These are phyloP conservation scores for Sylvilagus floridanus DNA, from an alignment of 2,797 vertebrate species.

Conservation along the genomic window DNA sequence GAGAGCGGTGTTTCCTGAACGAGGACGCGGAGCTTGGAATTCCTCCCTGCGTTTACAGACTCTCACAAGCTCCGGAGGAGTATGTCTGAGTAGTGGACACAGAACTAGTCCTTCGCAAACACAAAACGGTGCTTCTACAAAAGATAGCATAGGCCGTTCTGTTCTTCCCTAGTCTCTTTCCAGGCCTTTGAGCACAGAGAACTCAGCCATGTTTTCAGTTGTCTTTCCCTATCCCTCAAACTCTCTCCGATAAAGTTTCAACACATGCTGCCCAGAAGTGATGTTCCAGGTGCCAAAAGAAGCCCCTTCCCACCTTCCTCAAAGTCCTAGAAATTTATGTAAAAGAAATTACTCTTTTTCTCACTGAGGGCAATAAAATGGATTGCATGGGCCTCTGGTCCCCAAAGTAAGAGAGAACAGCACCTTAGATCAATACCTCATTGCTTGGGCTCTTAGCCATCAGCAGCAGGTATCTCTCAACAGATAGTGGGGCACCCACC, in stretches of 20 bases:
- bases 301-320: neutral
- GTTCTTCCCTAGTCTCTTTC: neutral
- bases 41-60: neutral
- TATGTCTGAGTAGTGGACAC: neutral
- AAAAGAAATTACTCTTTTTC: conserved; percentile 16
- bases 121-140: neutral
- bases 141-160: neutral
- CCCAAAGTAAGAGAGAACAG: neutral
- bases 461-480: neutral
- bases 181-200: neutral
- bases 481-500: neutral
- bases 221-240: neutral
- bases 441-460: neutral
- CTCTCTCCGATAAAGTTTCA: neutral
- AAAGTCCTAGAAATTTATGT: conserved; percentile 19
- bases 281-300: neutral
- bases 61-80: neutral
- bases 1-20: neutral
- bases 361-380: conserved; percentile 25
- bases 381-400: neutral
- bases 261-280: neutral
- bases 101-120: conserved; percentile 8
- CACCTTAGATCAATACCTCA: neutral
- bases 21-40: neutral
- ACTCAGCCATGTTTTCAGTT: neutral